Base-by-base conservation (phyloP, 2,113 vertebrate species). In the Chlamydotis undulata region DNA sequence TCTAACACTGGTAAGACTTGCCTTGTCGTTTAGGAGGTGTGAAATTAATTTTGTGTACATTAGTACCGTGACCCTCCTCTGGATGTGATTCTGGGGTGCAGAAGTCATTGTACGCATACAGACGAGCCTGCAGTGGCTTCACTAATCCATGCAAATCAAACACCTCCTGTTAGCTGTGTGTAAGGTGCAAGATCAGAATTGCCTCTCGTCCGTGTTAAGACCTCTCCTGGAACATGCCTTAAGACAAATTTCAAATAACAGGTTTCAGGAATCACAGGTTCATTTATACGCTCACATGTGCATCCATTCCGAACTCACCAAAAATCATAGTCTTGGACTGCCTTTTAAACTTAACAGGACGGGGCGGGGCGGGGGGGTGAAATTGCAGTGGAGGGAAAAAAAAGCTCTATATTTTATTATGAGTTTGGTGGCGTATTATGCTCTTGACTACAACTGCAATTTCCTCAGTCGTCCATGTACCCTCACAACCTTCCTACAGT, bases 41-140 rank as follows among this genome's bases (percentile, higher is more conserved):
- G 70, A 94, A 93, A 91, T 96, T 93, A 93, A 91, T 93, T 93
- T 93, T 60, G 57, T 9, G 19, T 94, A 94, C 69, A 76, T 92
- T 89, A 61, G 25, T 55, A 26, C 56, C 16, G 7, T 57, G 64
- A 57, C 74, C 83, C 50, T 65, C 74, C 50, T 91, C 83, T 91
- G 86, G 61, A 79, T 83, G 55, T 70, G 69, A 28, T 87, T 92
- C 81, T 67, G 70, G 55, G 56, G 11, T 69, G 26, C 37, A 73
- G 89, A 57, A 89, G 60, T 35, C 3, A 6, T 61, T 39, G 56
- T 24, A 71, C 3, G 3, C 61, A 6, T 52, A 14, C 41, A 69
- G 89, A 52, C 84, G 71, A 89, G 73, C 90, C 29, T 19, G 23
- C 56, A 41, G 61, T 68, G 77, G 11, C 83, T 89, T 91, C 37